Evolutionary conservation across 2,888 invertebrate genomes (phyloP).

Genomic region (Melanotus villosus): DNA sequence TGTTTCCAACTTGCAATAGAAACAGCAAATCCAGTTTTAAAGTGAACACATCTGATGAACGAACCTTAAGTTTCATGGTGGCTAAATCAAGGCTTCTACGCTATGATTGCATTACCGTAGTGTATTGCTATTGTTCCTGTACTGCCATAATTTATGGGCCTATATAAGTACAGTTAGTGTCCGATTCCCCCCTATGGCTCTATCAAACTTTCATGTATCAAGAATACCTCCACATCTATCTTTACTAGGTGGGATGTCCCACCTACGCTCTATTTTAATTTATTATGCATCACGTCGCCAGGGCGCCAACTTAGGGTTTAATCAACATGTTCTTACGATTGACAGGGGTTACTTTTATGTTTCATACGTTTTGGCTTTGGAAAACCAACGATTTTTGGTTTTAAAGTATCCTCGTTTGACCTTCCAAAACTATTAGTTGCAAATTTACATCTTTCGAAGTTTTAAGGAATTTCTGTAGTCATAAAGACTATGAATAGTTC

Average conservation of each 20-base stretch:
- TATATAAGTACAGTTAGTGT: constrained; percentile 45
- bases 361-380: not conserved
- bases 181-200: constrained; percentile 42
- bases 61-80: not conserved
- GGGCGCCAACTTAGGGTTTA: constrained; percentile 13
- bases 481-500: too few relatives aligned
- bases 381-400: too few relatives aligned
- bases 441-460: too few relatives aligned
- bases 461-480: too few relatives aligned
- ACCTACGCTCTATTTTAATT: constrained; percentile 31
- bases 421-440: too few relatives aligned
- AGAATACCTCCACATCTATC: constrained; percentile 44
- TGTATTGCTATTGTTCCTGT: constrained; percentile 40
- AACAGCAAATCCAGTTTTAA: too few relatives aligned
- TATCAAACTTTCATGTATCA: constrained; percentile 45
- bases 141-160: constrained; percentile 41
- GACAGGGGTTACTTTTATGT: not conserved
- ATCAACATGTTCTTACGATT: not conserved
- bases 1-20: too few relatives aligned
- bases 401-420: too few relatives aligned
- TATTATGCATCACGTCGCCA: constrained; percentile 29
- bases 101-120: constrained; percentile 39
- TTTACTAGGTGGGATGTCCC: constrained; percentile 28
- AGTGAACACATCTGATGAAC: constrained; percentile 35
- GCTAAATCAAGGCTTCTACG: constrained; percentile 26